Conservation (phyloP, 1,140 invertebrate species). For the Trypoxylus dichotomus region DNA sequence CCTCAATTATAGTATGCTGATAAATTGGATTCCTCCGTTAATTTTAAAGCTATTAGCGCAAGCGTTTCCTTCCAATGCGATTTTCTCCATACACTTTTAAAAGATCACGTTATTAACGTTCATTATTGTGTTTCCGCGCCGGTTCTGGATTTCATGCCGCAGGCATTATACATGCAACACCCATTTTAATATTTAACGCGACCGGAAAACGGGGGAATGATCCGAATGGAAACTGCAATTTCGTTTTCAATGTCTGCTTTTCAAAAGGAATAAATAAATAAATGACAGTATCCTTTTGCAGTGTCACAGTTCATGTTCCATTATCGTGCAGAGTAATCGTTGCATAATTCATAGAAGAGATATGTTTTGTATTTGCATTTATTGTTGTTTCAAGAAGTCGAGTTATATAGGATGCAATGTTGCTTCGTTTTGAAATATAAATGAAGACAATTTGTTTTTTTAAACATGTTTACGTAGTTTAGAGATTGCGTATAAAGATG, state of each 20-base stretch:
- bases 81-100: background rate
- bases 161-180: background rate
- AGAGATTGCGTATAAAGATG: too few relatives aligned
- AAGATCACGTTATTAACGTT: conserved; percentile 7
- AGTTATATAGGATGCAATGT: background rate
- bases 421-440: background rate
- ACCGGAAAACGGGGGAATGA: background rate
- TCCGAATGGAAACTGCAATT: background rate
- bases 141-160: conserved; percentile 1
- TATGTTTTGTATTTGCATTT: conserved; percentile 1
- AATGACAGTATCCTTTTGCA: background rate
- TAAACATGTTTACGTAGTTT: background rate
- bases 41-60: background rate
- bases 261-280: conserved; percentile 22
- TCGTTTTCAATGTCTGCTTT: background rate
- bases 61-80: background rate
- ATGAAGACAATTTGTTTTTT: background rate
- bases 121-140: background rate
- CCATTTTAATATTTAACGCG: conserved; percentile 2
- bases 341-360: conserved; percentile 17
- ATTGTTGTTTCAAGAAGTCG: background rate
- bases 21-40: background rate
- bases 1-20: conserved; percentile 2
- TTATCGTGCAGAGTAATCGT: conserved; percentile 11
- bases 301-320: background rate